Evolutionary conservation across 2,888 invertebrate genomes (phyloP), one percentile per base, ranked within the genome.

Genomic region (Noctua fimbriata): DNA sequence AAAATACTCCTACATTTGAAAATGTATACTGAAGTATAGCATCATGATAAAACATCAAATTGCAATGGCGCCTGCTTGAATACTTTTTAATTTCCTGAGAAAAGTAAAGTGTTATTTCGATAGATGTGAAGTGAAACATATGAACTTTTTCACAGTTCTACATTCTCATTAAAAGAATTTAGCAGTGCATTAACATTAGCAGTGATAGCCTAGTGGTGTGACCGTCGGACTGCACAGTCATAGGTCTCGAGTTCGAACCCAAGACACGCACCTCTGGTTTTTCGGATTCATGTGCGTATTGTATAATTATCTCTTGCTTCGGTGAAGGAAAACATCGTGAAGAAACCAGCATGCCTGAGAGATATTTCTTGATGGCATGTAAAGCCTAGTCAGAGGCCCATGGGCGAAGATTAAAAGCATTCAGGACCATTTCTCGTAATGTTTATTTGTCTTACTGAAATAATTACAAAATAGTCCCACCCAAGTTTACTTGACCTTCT

Each of bases 401-500:
- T 41, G 41, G 41, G 41, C 41, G 41, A 47, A 47, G 47, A 60
- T 18, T 28, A 28, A 60, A 60, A 28, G 16, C 32, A 2, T 32
- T 60, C 28, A 10, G 10, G 10, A 32, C 21, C 1, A 49, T 73
- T 49, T 32, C 14, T 9, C 44, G 16, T 9, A 67, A 44, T 41
- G 7, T 44, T 67, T n/a, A 67, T 67, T 24, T 49, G 18, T 3
- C 16, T 28, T 47, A 58, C 47, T 9, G 9, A 67, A 76, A 78
- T 32, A 70, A 65, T 69, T 52, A 14, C 24, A 24, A 71, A 65
- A 66, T 12, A 65, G 49, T 12, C 2, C n/a, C 60, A 18, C 7
- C n/a, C 16, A 12, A 66, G 24, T 71, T 67, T 60, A 1, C 12
- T 28, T 67, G 12, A 70, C 52, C 44, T 77, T 71, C 70, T 66